Evolutionary conservation across 2,113 vertebrate species (phyloP), one percentile per base, ranked within the genome.

Genomic region (Ophiodon elongatus): DNA sequence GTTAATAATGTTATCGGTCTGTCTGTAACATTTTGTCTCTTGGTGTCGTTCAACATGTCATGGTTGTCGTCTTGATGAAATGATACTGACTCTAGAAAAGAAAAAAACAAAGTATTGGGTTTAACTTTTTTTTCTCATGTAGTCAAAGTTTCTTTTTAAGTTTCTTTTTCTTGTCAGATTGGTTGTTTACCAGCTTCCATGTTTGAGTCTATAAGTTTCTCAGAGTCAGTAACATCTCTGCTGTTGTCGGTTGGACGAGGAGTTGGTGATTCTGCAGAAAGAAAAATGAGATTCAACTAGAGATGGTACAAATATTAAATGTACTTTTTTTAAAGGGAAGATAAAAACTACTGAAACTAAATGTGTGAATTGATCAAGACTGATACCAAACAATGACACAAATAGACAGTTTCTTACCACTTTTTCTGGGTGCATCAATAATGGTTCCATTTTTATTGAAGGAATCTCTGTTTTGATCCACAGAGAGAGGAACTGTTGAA

Each of bases 1-100:
- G 72, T 29, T 52, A 52, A 71, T 45, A 19, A 15, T 37, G 10
- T 4, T 10, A 29, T 19, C 56, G 75, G 39, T 29, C 35, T 59
- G 19, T 60, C 43, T 50, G 80, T 85, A 54, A 68, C 21, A 54
- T 60, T 81, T 2, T 69, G 62, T n/a, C 5, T 21, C 2, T 71
- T 68, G 31, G 37, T 68, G 6, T 76, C 27, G 0, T 50, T 85
- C 4, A 27, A 8, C 25, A 39, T 45, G 21, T 39, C 9, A 0
- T 21, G 2, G 11, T 39, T 57, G 25, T 27, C 6, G 14, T 60
- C 57, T 17, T 31, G 13, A 31, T 31, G 15, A 31, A 31, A 8
- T 60, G 57, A 60, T 60, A 31, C 14, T 60, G 29, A 60, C 14
- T 78, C 79, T 77, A 19, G 17, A 43, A 67, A 37, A 73, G 0